Conservation (phyloP, 1,140 invertebrate genomes). For the Orius insidiosus region DNA sequence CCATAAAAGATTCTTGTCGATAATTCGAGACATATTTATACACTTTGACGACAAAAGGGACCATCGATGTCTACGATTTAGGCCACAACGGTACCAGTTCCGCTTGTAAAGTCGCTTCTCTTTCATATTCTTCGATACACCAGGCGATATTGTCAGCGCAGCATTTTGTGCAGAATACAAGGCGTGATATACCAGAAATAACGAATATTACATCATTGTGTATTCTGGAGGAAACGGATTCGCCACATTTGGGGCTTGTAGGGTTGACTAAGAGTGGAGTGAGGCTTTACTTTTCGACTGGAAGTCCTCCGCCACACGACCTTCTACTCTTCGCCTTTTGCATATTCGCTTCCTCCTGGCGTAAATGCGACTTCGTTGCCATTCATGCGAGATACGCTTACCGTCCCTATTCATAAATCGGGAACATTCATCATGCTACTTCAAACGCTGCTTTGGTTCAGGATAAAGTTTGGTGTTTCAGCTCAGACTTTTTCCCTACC, state of each 20-base stretch:
- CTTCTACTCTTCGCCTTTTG: constrained; percentile 53
- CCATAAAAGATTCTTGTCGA: constrained; percentile 71
- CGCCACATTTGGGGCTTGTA: constrained; percentile 67
- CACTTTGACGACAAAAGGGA: constrained; percentile 65
- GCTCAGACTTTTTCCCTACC: constrained; percentile 43
- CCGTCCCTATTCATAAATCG: constrained; percentile 20
- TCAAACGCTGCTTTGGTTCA: constrained; percentile 32
- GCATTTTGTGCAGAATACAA: too few relatives aligned
- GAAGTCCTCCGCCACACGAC: constrained; percentile 30
- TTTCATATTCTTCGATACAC: constrained; percentile 24
- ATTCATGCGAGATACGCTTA: neutral
- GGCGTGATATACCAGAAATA: neutral
- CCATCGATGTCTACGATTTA: constrained; percentile 77
- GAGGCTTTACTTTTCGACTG: constrained; percentile 71
- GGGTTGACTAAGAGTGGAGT: constrained; percentile 84
- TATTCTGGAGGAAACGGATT: constrained; percentile 61
- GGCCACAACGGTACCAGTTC: constrained; percentile 51
- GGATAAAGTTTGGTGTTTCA: constrained; percentile 53
- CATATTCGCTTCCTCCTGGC: constrained; percentile 79
- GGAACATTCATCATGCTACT: constrained; percentile 47
- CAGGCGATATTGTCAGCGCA: too few relatives aligned
- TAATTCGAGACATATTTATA: constrained; percentile 74
- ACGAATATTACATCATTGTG: constrained; percentile 37
- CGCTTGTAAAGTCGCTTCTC: constrained; percentile 48
- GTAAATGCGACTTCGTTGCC: too few relatives aligned